These are phyloP conservation scores for Ips typographus DNA, from an alignment of 1,140 invertebrate genomes.

Conservation along the genomic window DNA sequence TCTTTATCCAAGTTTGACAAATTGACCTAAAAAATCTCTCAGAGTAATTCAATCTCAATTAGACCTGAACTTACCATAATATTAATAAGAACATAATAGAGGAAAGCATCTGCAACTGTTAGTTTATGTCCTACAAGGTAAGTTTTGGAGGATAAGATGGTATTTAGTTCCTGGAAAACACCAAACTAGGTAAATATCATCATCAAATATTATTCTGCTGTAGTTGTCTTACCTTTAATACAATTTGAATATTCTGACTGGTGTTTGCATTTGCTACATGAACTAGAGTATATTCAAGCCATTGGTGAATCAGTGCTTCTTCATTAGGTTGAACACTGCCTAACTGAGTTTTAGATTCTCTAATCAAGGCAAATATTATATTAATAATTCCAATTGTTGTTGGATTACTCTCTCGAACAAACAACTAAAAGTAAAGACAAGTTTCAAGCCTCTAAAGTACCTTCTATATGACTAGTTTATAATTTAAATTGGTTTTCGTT, in stretches of 20 bases:
- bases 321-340: constrained; percentile 36
- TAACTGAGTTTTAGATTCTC: constrained; percentile 41
- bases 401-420: constrained; percentile 7
- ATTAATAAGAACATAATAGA: constrained; percentile 60
- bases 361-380: constrained; percentile 42
- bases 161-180: constrained; percentile 29
- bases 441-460: no score
- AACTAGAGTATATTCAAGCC: constrained; percentile 47
- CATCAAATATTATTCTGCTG: neutral
- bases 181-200: constrained; percentile 9
- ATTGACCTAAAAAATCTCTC: constrained; percentile 50
- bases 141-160: constrained; percentile 54
- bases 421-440: neutral
- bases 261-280: constrained; percentile 35
- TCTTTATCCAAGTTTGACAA: constrained; percentile 61
- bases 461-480: no score
- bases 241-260: constrained; percentile 31
- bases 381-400: constrained; percentile 34
- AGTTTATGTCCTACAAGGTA: constrained; percentile 60
- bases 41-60: constrained; percentile 22
- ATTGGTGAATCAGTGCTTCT: constrained; percentile 46
- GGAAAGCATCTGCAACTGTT: constrained; percentile 60
- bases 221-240: constrained; percentile 38
- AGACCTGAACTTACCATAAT: constrained; percentile 53
- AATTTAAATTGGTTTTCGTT: no score